phyloP scores from a whole-genome alignment of 2,888 invertebrate species.

The Yponomeuta malinellus region DNA sequence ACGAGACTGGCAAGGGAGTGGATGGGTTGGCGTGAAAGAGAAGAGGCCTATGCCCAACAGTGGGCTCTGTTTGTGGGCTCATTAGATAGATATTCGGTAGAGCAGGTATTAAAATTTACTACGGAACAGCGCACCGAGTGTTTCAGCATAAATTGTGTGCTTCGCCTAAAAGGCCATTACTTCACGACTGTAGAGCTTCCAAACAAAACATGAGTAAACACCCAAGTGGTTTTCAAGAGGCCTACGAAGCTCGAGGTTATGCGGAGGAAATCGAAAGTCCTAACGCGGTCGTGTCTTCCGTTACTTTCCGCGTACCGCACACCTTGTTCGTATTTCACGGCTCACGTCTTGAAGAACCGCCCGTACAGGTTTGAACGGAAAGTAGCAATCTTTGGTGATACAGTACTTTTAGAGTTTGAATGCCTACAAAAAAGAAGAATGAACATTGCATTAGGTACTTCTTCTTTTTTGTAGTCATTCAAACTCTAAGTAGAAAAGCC shows the following conservation, averaged over 20 bases:
- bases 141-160: background rate
- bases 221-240: background rate
- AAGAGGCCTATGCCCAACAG: too few relatives aligned
- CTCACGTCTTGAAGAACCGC: conserved; percentile 16
- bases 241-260: conserved; percentile 17
- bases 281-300: conserved; percentile 38
- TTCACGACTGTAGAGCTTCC: background rate
- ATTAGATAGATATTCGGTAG: too few relatives aligned
- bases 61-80: too few relatives aligned
- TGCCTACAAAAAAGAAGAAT: too few relatives aligned
- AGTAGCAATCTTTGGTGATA: conserved; percentile 1
- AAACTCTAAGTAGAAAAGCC: too few relatives aligned
- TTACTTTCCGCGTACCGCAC: conserved; percentile 27
- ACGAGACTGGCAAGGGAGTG: too few relatives aligned
- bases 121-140: background rate
- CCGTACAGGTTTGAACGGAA: conserved; percentile 14
- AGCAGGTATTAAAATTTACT: too few relatives aligned
- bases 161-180: background rate
- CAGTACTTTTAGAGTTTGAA: too few relatives aligned
- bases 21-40: too few relatives aligned
- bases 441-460: too few relatives aligned
- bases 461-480: too few relatives aligned
- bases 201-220: background rate
- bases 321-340: conserved; percentile 31
- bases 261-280: conserved; percentile 50